Conservation (phyloP, 2,888 invertebrate species). For the Tachina grossa region DNA sequence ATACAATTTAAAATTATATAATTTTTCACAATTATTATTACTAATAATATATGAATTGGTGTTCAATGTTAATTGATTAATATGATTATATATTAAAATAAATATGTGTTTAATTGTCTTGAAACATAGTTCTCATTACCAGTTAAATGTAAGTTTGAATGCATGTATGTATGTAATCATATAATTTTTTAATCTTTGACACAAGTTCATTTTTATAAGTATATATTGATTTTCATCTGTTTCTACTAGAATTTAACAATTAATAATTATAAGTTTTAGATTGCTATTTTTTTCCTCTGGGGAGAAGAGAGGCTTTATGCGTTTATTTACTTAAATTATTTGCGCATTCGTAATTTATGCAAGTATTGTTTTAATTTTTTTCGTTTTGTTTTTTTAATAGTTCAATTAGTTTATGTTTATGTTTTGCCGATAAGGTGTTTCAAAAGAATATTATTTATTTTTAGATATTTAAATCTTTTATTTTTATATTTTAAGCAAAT, state of each 20-base stretch:
- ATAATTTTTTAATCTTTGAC: constrained; percentile 42
- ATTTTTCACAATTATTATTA: neutral
- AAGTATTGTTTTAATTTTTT: neutral
- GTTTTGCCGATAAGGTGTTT: constrained; percentile 24
- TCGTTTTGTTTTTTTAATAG: neutral
- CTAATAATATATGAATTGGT: constrained; percentile 37
- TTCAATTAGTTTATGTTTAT: neutral
- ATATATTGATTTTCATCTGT: constrained; percentile 55
- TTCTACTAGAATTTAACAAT: constrained; percentile 59
- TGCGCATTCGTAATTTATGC: constrained; percentile 23
- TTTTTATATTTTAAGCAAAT: constrained; percentile 27
- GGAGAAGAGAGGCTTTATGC: neutral
- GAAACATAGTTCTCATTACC: constrained; percentile 29
- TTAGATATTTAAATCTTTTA: neutral
- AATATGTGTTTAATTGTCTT: constrained; percentile 23
- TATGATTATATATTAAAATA: constrained; percentile 33
- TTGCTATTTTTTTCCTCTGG: constrained; percentile 2
- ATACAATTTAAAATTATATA: constrained; percentile 39
- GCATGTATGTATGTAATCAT: neutral
- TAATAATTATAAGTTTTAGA: constrained; percentile 16
- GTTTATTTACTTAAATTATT: constrained; percentile 22
- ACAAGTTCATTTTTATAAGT: constrained; percentile 40
- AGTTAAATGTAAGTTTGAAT: constrained; percentile 24
- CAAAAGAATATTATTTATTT: constrained; percentile 13
- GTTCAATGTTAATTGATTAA: constrained; percentile 31